Conservation (phyloP, 2,888 invertebrate species). For the Liposcelis brunnea region DNA sequence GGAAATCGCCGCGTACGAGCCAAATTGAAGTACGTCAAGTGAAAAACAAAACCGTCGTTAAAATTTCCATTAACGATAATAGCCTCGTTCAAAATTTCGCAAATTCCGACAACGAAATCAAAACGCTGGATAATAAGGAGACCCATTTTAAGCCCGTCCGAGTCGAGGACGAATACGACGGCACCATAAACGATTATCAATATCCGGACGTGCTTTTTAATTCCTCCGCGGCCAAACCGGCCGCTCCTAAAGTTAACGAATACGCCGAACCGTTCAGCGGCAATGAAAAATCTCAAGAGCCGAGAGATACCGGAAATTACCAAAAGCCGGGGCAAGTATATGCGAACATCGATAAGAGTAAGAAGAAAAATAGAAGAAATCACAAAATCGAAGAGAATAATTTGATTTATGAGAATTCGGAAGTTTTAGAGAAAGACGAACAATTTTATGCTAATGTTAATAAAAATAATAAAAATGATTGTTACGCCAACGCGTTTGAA, state of each 20-base stretch:
- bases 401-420: conserved; percentile 3
- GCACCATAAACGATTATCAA: neutral
- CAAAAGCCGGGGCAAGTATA: neutral
- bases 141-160: neutral
- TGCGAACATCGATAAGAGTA: conserved; percentile 1
- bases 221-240: neutral
- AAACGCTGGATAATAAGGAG: neutral
- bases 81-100: too few species aligned
- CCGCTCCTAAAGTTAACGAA: neutral
- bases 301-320: too few species aligned
- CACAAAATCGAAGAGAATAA: neutral
- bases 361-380: neutral
- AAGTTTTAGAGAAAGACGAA: neutral
- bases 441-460: neutral
- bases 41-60: conserved; percentile 7
- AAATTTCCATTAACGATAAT: conserved; percentile 4
- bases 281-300: neutral
- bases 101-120: too few species aligned
- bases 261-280: conserved; percentile 4
- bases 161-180: neutral
- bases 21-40: conserved; percentile 3
- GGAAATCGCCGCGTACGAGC: neutral
- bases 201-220: neutral
- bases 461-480: too few species aligned
- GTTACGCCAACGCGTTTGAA: too few species aligned